Evolutionary conservation across 2,113 vertebrate species (phyloP), one percentile per base, ranked within the genome.

Genomic region (Hylia prasina): DNA sequence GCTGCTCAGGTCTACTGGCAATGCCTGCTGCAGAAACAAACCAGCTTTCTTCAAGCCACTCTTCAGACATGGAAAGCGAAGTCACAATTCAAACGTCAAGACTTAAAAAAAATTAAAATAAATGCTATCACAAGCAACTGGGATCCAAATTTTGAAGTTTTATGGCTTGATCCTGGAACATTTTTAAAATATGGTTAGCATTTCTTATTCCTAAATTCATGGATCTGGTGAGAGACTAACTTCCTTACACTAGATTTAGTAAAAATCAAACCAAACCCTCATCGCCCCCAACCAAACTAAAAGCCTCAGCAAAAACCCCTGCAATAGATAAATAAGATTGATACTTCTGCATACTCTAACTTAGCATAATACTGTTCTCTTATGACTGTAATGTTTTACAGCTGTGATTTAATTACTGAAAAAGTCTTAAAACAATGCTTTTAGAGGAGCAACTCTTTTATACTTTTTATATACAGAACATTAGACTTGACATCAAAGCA

Each of bases 1-100:
- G 98, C 96, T 99, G 98, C 99, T 99, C 95, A 99, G 97, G 97
- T 99, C 99, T 72, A 99, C 99, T 23, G 99, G 99, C 93, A 99
- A 96, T 10, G 99, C 99, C 99, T 99, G 99, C 98, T 99, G 95
- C 20, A 31, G 71, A 91, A 94, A 98, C 54, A 97, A 86, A 96
- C 9, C 25, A 89, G 33, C 70, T 71, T 22, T 50, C 66, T 89
- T 94, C 91, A 92, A 71, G 48, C 51, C 95, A 21, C 87, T 93
- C 83, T 90, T 79, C 56, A 81, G 61, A 95, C 61, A 48, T 1
- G 33, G 45, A 91, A 90, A 96, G 90, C 31, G 60, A 90, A 81
- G 35, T 27, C 53, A 82, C 7, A 30, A 18, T 21, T 73, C 68
- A 58, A 69, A 51, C 5, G 51, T 21, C 39, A 56, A 5, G 6